Conservation (phyloP, 2,888 invertebrate species). For the Litoditis marina region DNA sequence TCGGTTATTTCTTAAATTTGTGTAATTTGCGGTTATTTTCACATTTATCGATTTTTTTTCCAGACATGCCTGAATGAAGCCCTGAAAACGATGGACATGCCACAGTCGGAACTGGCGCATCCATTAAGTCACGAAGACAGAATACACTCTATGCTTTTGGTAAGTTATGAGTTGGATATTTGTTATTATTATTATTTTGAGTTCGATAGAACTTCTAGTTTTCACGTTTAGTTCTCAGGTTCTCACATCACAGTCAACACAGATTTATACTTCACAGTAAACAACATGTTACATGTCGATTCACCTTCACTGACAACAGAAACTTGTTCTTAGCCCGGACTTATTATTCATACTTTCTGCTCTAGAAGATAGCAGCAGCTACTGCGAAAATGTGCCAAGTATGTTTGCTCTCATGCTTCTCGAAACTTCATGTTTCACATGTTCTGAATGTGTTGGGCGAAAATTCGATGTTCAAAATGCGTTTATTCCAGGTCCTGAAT, state of each 20-base stretch:
- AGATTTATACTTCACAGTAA: no score
- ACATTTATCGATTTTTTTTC: not conserved
- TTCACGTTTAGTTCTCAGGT: no score
- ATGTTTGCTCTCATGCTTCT: no score
- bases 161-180: slow-evolving; percentile 61
- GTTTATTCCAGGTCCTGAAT: slow-evolving; percentile 69
- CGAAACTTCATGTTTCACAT: no score
- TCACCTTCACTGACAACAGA: not conserved
- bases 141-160: slow-evolving; percentile 85
- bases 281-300: not conserved
- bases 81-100: slow-evolving; percentile 7
- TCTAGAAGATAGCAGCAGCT: not conserved
- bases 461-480: not conserved
- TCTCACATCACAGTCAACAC: no score
- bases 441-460: not conserved
- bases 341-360: not conserved
- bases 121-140: slow-evolving; percentile 81
- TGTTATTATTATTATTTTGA: not conserved
- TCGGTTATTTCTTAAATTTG: no score
- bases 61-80: slow-evolving; percentile 15
- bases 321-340: not conserved
- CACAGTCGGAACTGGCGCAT: no score
- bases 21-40: no score
- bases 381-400: slow-evolving; percentile 69
- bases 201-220: no score